phyloP scores from a whole-genome alignment of 2,888 invertebrate genomes.

The Drosophila infuscata region DNA sequence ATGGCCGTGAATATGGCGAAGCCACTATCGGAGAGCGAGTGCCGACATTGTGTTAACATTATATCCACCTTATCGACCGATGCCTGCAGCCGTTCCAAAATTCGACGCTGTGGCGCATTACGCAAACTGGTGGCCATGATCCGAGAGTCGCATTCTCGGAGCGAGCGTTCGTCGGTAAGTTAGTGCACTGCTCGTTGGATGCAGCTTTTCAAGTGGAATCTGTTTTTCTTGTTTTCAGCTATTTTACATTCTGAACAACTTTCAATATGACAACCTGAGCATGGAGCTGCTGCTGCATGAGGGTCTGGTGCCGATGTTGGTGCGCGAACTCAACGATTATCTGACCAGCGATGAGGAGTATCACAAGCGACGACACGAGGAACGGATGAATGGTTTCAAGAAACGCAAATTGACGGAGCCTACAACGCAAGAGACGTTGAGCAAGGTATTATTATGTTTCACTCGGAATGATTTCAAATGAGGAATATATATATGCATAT shows the following conservation, averaged over 20 bases:
- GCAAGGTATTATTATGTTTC: slow-evolving; percentile 65
- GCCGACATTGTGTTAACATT: slow-evolving; percentile 83
- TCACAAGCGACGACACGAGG: slow-evolving; percentile 81
- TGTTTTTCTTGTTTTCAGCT: slow-evolving; percentile 52
- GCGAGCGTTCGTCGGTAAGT: slow-evolving; percentile 81
- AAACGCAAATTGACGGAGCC: slow-evolving; percentile 81
- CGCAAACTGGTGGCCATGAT: slow-evolving; percentile 82
- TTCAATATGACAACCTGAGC: slow-evolving; percentile 85
- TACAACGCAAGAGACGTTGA: slow-evolving; percentile 58
- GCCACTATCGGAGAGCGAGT: slow-evolving; percentile 80
- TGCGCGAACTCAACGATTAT: slow-evolving; percentile 85
- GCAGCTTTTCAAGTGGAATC: neutral
- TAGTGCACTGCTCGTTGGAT: neutral
- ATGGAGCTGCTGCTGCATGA: slow-evolving; percentile 86
- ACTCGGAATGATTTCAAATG: neutral
- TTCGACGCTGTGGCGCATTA: slow-evolving; percentile 83
- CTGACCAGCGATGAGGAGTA: slow-evolving; percentile 83
- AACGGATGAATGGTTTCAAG: slow-evolving; percentile 76
- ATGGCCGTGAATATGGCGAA: slow-evolving; percentile 76
- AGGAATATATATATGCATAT: neutral
- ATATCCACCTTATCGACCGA: slow-evolving; percentile 83
- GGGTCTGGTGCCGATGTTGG: slow-evolving; percentile 86
- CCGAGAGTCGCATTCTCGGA: slow-evolving; percentile 77
- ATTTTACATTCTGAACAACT: slow-evolving; percentile 85
- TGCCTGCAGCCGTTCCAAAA: slow-evolving; percentile 85